Conservation (phyloP, 2,113 vertebrate species). For the Helogale parvula region DNA sequence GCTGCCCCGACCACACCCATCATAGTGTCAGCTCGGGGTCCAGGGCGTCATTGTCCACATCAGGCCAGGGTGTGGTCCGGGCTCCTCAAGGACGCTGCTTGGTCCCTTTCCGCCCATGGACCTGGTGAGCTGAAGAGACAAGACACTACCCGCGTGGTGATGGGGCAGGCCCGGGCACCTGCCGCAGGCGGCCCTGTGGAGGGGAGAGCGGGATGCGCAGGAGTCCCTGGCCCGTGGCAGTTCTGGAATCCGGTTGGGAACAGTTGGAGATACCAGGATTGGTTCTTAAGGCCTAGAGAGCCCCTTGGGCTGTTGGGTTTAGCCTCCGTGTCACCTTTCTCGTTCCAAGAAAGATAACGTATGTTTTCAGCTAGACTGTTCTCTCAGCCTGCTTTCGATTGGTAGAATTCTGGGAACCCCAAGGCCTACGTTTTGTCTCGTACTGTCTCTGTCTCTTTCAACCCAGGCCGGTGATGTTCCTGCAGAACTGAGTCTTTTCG, state of each 20-base stretch:
- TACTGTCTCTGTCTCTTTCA: neutral
- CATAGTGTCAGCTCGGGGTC: neutral
- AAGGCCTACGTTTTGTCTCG: neutral
- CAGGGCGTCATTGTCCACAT: neutral
- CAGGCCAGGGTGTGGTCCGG: neutral
- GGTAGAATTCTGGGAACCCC: neutral
- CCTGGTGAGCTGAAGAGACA: neutral
- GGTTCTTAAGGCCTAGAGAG: neutral
- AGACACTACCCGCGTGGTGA: accelerated
- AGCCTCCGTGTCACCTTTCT: too few relatives aligned
- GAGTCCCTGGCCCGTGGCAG: neutral
- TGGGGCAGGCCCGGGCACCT: too few relatives aligned
- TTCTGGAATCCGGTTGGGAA: neutral
- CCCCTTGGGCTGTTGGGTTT: neutral
- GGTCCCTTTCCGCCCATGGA: neutral
- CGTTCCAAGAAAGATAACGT: neutral
- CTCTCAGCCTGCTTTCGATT: neutral
- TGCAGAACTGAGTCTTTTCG: neutral
- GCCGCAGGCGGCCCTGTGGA: neutral
- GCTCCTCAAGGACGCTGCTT: too few relatives aligned
- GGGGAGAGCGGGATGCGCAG: neutral
- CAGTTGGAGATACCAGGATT: neutral
- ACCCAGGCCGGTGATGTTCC: neutral
- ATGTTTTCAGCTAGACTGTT: neutral
- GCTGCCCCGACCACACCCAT: accelerated